phyloP scores from a whole-genome alignment of 2,888 invertebrate genomes.

The Sesia apiformis region DNA sequence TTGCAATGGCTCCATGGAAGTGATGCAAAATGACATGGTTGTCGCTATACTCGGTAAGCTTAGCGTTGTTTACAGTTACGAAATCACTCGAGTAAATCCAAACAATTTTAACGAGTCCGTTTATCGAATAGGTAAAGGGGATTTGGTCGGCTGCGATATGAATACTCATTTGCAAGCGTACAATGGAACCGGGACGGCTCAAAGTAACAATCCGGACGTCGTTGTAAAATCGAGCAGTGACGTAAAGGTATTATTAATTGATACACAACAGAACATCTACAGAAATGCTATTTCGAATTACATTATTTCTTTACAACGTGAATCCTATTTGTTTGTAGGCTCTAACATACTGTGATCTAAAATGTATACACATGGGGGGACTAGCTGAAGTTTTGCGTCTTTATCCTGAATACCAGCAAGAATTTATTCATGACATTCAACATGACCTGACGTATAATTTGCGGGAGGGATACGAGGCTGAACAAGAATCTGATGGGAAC shows the following conservation, averaged over 20 bases:
- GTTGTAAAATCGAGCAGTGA: conserved; percentile 95
- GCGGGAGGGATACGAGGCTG: conserved; percentile 93
- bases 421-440: conserved; percentile 94
- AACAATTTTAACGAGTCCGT: conserved; percentile 1
- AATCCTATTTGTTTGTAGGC: conserved; percentile 67
- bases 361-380: conserved; percentile 93
- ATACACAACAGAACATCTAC: neutral
- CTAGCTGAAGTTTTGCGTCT: conserved; percentile 90
- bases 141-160: conserved; percentile 94
- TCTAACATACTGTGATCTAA: conserved; percentile 95
- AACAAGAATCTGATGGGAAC: conserved; percentile 84
- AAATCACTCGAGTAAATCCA: neutral
- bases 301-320: neutral
- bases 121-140: conserved; percentile 87
- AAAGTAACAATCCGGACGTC: conserved; percentile 80
- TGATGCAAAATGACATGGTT: conserved; percentile 96
- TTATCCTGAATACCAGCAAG: conserved; percentile 96
- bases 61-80: neutral
- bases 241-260: conserved; percentile 76
- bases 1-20: conserved; percentile 98
- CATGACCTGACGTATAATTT: conserved; percentile 96
- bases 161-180: conserved; percentile 83
- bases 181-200: conserved; percentile 75
- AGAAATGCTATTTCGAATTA: neutral
- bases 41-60: conserved; percentile 94